phyloP scores from a whole-genome alignment of 2,888 invertebrate genomes.

The Stenotaenia linearis region DNA sequence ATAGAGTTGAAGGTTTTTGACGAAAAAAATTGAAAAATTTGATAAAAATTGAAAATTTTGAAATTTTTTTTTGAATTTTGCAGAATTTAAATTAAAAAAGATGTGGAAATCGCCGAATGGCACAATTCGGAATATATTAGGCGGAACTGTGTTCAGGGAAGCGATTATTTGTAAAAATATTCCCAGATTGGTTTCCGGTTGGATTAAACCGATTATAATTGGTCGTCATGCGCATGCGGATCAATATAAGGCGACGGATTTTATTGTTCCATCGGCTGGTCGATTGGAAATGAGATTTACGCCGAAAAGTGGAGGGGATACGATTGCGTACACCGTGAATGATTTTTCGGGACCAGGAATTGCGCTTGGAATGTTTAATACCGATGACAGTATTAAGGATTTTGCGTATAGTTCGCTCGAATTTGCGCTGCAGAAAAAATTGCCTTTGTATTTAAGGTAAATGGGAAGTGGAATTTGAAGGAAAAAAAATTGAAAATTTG shows the following conservation, averaged over 20 bases:
- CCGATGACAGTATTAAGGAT: conserved; percentile 73
- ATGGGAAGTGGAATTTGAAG: too few species aligned
- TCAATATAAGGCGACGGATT: conserved; percentile 95
- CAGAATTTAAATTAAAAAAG: conserved; percentile 55
- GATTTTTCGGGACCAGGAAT: conserved; percentile 77
- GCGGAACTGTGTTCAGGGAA: conserved; percentile 55
- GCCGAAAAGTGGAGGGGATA: conserved; percentile 56
- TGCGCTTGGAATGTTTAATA: conserved; percentile 91
- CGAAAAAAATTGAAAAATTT: not conserved
- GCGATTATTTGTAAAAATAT: conserved; percentile 64
- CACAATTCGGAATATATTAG: conserved; percentile 54
- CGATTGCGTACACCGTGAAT: conserved; percentile 69
- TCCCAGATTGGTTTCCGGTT: conserved; percentile 87
- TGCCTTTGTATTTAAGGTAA: conserved; percentile 77
- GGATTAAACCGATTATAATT: conserved; percentile 95
- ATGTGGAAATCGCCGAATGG: conserved; percentile 57
- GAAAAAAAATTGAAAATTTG: too few species aligned
- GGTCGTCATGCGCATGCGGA: conserved; percentile 98
- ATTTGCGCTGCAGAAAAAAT: conserved; percentile 74
- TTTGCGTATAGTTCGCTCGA: conserved; percentile 95
- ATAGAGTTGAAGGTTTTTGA: conserved; percentile 51
- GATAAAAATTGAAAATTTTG: not conserved
- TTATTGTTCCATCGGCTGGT: conserved; percentile 86
- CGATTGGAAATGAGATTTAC: conserved; percentile 78
- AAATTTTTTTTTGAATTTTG: conserved; percentile 33